A percentile compares a stretch with the other conserved stretches of the same genome.
phyloP scores from a whole-genome alignment of 1,140 invertebrate genomes.

The Drosophila rufa region DNA sequence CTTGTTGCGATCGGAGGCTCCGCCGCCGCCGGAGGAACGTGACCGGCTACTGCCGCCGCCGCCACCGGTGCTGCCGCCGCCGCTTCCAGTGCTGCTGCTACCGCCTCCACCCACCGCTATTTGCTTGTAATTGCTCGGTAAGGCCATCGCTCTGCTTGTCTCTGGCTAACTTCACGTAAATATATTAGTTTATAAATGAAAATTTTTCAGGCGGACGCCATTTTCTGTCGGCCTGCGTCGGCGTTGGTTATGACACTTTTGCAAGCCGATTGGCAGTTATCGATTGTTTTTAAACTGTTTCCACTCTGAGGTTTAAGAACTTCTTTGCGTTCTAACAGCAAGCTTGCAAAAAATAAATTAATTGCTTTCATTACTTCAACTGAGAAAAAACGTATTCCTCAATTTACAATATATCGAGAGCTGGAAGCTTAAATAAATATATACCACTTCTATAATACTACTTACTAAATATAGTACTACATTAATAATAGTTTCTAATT shows the following conservation, averaged over 20 bases:
- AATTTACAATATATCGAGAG: neutral
- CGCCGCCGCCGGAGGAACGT: slow-evolving; percentile 80
- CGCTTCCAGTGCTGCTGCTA: slow-evolving; percentile 85
- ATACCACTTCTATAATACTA: too few species aligned
- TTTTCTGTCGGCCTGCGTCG: slow-evolving; percentile 64
- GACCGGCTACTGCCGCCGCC: slow-evolving; percentile 85
- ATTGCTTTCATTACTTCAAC: neutral
- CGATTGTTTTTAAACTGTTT: neutral
- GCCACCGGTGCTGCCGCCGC: slow-evolving; percentile 76
- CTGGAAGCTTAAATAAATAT: neutral
- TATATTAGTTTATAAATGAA: slow-evolving; percentile 36
- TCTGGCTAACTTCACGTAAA: slow-evolving; percentile 24
- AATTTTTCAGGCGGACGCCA: slow-evolving; percentile 76
- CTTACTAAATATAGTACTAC: too few species aligned
- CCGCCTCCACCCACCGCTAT: slow-evolving; percentile 82
- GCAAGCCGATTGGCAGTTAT: neutral
- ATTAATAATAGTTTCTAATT: neutral
- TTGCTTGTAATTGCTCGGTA: slow-evolving; percentile 91
- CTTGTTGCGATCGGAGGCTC: slow-evolving; percentile 86
- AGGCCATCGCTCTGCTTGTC: slow-evolving; percentile 86
- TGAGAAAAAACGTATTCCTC: neutral
- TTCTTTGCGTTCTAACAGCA: too few species aligned
- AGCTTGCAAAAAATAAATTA: neutral
- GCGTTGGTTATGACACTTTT: slow-evolving; percentile 10
- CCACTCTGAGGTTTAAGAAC: neutral